phyloP scores from a whole-genome alignment of 2,888 invertebrate genomes.

The Cephus pulcher region DNA sequence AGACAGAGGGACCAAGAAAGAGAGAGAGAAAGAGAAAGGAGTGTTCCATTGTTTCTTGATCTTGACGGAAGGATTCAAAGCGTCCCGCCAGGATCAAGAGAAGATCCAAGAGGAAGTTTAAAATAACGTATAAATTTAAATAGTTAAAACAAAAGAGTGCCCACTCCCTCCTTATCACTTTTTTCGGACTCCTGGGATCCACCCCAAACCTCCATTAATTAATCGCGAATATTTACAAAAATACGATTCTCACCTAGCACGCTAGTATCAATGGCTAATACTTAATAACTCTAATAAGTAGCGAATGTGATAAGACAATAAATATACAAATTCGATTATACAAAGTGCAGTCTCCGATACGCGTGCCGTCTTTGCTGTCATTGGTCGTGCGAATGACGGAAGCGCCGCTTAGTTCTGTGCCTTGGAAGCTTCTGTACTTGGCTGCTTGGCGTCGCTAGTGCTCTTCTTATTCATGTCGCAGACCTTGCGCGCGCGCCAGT shows the following conservation, averaged over 20 bases:
- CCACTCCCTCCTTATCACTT: not conserved
- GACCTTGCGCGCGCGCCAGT: conserved; percentile 57
- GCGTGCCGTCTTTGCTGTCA: not conserved
- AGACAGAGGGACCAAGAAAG: not conserved
- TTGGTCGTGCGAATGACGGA: not conserved
- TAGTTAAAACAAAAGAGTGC: not conserved
- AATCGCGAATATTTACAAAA: conserved; percentile 49
- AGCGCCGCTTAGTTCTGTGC: not conserved
- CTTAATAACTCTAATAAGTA: not conserved
- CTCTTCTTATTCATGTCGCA: conserved; percentile 50
- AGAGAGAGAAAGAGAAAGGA: not conserved
- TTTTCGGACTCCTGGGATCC: not conserved
- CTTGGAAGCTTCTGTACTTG: not conserved
- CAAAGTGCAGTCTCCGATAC: not conserved
- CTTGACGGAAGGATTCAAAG: conserved; percentile 16
- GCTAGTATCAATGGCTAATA: not conserved
- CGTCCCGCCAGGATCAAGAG: conserved; percentile 23
- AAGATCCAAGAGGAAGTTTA: not conserved
- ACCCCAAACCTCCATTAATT: conserved; percentile 55
- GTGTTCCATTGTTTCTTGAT: conserved; percentile 14
- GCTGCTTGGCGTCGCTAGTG: not conserved
- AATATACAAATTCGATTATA: conserved; percentile 9
- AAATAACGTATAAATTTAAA: not conserved
- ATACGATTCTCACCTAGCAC: not conserved
- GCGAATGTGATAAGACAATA: not conserved